A percentile compares a stretch with the other conserved stretches of the same genome.
phyloP scores from a whole-genome alignment of 2,888 invertebrate species.

The Troides aeacus region DNA sequence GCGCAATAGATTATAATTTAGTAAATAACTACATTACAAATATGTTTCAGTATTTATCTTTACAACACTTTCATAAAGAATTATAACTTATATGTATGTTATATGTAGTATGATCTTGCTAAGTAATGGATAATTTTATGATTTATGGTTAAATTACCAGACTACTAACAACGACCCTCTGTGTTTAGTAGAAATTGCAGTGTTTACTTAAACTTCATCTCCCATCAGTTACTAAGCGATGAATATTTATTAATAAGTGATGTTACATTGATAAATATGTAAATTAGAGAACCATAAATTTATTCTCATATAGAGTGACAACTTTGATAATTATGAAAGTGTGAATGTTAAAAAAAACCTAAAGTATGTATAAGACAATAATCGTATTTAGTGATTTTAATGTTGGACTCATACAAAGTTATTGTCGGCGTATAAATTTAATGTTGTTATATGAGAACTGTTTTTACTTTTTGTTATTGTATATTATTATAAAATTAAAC shows the following conservation, averaged over 20 bases:
- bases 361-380: neutral
- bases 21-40: neutral
- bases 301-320: neutral
- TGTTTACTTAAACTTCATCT: neutral
- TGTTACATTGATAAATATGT: conserved; percentile 1
- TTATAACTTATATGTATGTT: neutral
- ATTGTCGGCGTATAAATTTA: neutral
- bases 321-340: neutral
- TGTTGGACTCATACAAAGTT: neutral
- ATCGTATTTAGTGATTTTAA: neutral
- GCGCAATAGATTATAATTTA: neutral
- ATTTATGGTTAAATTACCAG: neutral
- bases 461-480: conserved; percentile 15
- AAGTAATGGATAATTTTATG: neutral
- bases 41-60: neutral
- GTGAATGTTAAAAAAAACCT: neutral
- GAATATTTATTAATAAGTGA: neutral
- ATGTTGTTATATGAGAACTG: neutral
- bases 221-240: neutral
- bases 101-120: neutral
- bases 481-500: conserved; percentile 19
- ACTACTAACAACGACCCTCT: neutral
- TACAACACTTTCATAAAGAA: neutral
- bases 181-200: neutral
- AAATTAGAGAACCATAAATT: neutral